Evolutionary conservation across 2,113 vertebrate genomes (phyloP).

Genomic region (Sturnira hondurensis): DNA sequence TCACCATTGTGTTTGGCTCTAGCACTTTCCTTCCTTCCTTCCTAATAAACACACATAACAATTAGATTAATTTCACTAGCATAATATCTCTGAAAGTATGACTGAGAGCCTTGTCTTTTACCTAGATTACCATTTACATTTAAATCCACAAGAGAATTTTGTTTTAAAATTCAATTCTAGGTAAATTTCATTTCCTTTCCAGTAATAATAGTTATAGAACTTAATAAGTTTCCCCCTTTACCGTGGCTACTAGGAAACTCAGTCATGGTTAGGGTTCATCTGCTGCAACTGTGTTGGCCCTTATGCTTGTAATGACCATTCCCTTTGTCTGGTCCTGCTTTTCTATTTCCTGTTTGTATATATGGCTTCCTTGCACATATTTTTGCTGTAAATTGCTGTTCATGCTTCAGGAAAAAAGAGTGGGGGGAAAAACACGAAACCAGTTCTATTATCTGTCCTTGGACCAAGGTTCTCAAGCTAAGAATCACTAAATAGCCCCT

Average conservation of each 20-base stretch:
- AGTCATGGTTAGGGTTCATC: background rate
- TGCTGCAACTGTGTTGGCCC: background rate
- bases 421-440: background rate
- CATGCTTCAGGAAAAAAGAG: background rate
- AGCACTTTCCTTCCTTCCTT: background rate
- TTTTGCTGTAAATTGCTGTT: background rate
- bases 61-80: background rate
- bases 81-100: background rate
- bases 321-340: background rate
- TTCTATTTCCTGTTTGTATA: background rate
- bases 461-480: background rate
- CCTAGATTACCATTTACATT: background rate
- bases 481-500: background rate
- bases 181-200: background rate
- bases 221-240: background rate
- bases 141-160: background rate
- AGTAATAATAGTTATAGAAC: background rate
- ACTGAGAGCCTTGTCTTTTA: background rate
- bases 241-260: background rate
- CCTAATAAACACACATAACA: background rate
- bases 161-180: background rate
- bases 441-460: background rate
- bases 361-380: background rate
- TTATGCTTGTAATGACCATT: background rate
- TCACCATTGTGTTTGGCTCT: background rate